phyloP scores from a whole-genome alignment of 2,797 vertebrate species.

The Pelobates cultripes region DNA sequence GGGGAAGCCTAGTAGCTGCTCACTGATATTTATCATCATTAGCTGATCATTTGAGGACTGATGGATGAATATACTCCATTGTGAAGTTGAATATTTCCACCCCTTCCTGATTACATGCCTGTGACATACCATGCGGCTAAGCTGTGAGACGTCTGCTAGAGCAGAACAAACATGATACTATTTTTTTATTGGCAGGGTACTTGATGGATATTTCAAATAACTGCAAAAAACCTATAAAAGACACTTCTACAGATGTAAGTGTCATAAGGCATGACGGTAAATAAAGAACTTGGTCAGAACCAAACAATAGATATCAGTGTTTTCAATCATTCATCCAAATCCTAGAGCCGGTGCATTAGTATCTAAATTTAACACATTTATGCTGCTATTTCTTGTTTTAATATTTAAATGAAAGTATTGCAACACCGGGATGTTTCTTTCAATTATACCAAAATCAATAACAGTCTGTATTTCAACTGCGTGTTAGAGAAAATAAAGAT shows the following conservation, averaged over 20 bases:
- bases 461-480: conserved; percentile 10
- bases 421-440: conserved; percentile 16
- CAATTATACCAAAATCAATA: conserved; percentile 14
- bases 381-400: not conserved
- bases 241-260: not conserved
- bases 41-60: not conserved
- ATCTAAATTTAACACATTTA: not conserved
- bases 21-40: no score
- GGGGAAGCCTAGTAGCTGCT: no score
- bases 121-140: not conserved
- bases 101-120: not conserved
- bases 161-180: not conserved
- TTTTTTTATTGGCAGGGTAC: conserved; percentile 1
- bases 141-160: conserved; percentile 16
- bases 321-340: conserved; percentile 10
- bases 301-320: conserved; percentile 4
- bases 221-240: conserved; percentile 1
- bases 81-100: not conserved
- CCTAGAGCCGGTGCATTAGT: not conserved
- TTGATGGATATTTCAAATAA: not conserved
- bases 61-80: conserved; percentile 3
- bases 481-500: conserved; percentile 14
- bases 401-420: not conserved
- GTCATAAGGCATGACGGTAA: not conserved
- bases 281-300: not conserved